Evolutionary conservation across 2,113 vertebrate species (phyloP), one percentile per base, ranked within the genome.

Genomic region (Harpagus bidentatus): DNA sequence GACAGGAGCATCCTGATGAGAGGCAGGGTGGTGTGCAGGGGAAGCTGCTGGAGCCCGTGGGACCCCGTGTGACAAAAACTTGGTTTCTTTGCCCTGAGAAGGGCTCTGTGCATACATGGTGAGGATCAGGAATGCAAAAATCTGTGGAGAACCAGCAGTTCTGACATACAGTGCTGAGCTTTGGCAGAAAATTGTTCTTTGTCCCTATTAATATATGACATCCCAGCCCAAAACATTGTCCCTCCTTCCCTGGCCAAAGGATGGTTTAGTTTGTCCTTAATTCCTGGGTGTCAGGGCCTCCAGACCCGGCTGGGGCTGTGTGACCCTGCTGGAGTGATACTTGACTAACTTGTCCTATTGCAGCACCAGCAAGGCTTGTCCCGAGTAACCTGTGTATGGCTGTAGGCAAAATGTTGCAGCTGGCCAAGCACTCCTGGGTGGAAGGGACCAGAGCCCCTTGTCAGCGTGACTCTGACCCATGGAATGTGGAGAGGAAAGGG

Each of bases 61-160:
- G 16, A 67, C 28, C 8, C 16, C 0, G 0, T 48, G 6, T 47
- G 45, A 36, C 18, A 76, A 61, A 82, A 62, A 1, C 16, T 52
- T 77, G 13, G 6, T 16, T 70, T 72, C 25, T 32, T 88, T 72
- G 23, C 53, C 42, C 43, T 65, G 52, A 67, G 43, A 40, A 47
- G 43, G 40, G 21, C 23, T 93, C 11, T 73, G 15, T 81, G n/a
- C 11, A 1, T 43, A 19, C 22, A 11, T 31, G 18, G 23, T 45
- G 40, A 63, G 20, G 50, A 83, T 67, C 16, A 53, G 56, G 43
- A 93, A 28, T 38, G 16, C 59, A 22, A 50, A 91, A 79, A 55
- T 63, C 47, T 23, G 21, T n/a, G 31, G 52, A 85, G n/a, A 79
- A 72, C 26, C 29, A 63, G 38, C 20, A 76, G 15, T 36, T 94